Base-by-base conservation (phyloP, 2,888 invertebrate genomes). In the Syritta pipiens region DNA sequence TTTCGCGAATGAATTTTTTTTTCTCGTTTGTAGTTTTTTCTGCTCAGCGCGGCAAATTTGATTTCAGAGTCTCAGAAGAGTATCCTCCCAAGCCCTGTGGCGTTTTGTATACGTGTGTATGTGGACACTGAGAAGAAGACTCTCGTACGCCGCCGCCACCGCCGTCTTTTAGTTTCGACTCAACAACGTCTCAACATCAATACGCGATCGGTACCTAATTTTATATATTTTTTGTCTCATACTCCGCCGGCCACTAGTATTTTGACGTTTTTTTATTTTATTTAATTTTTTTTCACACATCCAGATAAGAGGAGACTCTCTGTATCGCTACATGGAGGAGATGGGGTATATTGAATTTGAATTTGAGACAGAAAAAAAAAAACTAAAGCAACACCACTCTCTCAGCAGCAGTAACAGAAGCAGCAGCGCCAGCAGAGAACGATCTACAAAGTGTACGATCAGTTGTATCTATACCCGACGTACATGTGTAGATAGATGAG, bases 181-280 rank as follows among this genome's bases (percentile, higher is more conserved):
- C 79, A 55, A 60, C 65, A 79, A 72, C 59, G 71, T 72, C 53
- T 71, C 40, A 77, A 51, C 59, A 55, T 79, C 60, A 57, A 79
- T 67, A 67, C 42, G 74, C 55, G 79, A 74, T 79, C 72, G 74
- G 77, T 72, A 74, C 79, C 79, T 79, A 79, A 79, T 79, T 72
- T 72, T 79, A 79, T 79, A 79, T 74, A 72, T 67, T 79, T 74
- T 74, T 72, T 67, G 79, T 74, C 74, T 74, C 79, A 74, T 74
- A 42, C 67, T 62, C 74, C 19, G 55, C 67, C n/a, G 49, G 60
- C 24, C 67, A 51, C 72, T 72, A 74, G 53, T 42, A 48, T 67
- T 79, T 79, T 72, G 72, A 74, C 51, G 67, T 67, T 79, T n/a
- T n/a, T n/a, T n/a, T n/a, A n/a, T n/a, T n/a, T n/a, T n/a, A n/a